Base-by-base conservation (phyloP, 2,113 vertebrate genomes). In the Willisornis vidua region DNA sequence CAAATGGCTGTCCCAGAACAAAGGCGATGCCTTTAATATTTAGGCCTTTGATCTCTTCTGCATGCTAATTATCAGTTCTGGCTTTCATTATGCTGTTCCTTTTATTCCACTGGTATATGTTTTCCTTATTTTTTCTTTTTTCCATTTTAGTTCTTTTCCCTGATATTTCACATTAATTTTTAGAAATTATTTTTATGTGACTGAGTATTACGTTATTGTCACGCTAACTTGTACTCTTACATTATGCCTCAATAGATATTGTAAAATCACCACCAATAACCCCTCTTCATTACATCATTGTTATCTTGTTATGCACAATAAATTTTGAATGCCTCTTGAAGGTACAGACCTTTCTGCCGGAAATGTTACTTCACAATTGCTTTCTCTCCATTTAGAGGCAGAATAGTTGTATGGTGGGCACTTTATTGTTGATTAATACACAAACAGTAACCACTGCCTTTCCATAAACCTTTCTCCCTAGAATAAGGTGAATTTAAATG, bases 41-140 rank as follows among this genome's bases (percentile, higher is more conserved):
- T 55, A 84, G 86, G 77, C 68, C 95, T 96, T 96, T 96, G 95
- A 97, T 96, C 87, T 96, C 75, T 88, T 91, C 67, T 93, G 57
- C 0, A 0, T 81, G 68, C 61, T 96, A 91, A 97, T 96, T 85
- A 86, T 54, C 74, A 78, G 72, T 83, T 89, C 85, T 58, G 48
- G 79, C 78, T 96, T 92, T 89, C 46, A 73, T 84, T 93, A 54
- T 85, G 41, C 65, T 90, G 22, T 75, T 90, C 31, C 31, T 94
- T 95, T 92, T 93, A 83, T 96, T 93, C 52, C 14, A 4, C 28
- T 87, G 26, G 85, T 87, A 77, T 54, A 91, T 85, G 19, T 49
- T 85, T 94, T 89, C 43, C 58, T 41, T 25, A 14, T 19, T 28
- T 31, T 39, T 9, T 8, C 22, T 61, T 35, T 10, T 13, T 80